phyloP scores from a whole-genome alignment of 2,797 vertebrate species.

The Halcyon smyrnensis region DNA sequence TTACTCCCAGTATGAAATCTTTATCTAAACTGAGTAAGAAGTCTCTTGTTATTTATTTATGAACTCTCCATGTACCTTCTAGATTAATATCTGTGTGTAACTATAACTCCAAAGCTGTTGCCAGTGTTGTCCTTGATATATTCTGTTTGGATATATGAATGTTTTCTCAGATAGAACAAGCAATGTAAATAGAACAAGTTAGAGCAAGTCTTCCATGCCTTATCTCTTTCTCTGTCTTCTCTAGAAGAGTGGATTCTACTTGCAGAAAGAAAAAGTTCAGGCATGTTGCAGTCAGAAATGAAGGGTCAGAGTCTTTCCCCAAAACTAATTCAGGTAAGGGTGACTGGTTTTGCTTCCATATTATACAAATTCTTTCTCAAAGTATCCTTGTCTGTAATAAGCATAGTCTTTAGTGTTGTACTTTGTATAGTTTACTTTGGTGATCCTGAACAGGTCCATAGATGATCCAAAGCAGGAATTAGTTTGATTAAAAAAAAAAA shows the following conservation, averaged over 20 bases:
- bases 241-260: neutral
- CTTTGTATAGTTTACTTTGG: neutral
- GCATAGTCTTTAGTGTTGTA: neutral
- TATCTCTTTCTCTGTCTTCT: constrained; percentile 22
- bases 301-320: neutral
- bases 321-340: neutral
- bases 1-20: neutral
- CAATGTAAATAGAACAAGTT: constrained; percentile 44
- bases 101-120: constrained; percentile 4
- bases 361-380: neutral
- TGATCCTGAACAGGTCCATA: neutral
- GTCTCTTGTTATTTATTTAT: constrained; percentile 3
- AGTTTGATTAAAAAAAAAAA: neutral
- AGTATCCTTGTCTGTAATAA: neutral
- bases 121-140: neutral
- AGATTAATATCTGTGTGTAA: constrained; percentile 12
- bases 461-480: too few species aligned
- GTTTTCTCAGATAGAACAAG: constrained; percentile 19
- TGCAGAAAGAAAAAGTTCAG: neutral
- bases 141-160: constrained; percentile 5
- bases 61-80: neutral
- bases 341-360: neutral
- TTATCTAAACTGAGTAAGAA: neutral
- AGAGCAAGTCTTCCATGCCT: neutral
- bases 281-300: neutral